phyloP scores from a whole-genome alignment of 2,113 vertebrate species.

The Stegastes partitus region DNA sequence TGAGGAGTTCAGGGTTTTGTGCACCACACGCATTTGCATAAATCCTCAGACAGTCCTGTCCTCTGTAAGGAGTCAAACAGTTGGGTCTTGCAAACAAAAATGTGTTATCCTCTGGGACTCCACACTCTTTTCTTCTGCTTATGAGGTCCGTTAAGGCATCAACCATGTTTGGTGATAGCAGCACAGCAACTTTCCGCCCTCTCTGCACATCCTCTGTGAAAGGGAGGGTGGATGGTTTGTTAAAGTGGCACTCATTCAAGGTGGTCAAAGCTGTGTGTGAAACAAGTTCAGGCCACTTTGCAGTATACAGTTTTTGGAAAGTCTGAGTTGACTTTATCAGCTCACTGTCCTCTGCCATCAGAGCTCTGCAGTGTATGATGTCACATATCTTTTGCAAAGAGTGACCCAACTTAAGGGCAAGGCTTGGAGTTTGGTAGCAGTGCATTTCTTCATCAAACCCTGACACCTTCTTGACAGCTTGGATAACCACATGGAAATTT shows the following conservation, averaged over 20 bases:
- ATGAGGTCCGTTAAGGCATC: background rate
- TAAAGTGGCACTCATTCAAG: background rate
- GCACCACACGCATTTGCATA: constrained; percentile 19
- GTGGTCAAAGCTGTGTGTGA: too few species aligned
- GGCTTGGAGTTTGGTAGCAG: constrained; percentile 18
- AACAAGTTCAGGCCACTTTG: too few species aligned
- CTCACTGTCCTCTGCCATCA: constrained; percentile 36
- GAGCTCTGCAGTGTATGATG: constrained; percentile 50
- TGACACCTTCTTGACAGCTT: constrained; percentile 20
- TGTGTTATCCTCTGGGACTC: background rate
- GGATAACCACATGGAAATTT: constrained; percentile 18
- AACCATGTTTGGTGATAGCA: background rate
- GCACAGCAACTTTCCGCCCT: too few species aligned
- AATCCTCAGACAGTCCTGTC: constrained; percentile 4
- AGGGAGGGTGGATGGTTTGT: background rate
- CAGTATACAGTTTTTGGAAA: too few species aligned
- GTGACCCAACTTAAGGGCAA: constrained; percentile 21
- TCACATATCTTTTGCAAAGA: constrained; percentile 37
- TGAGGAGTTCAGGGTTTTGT: constrained; percentile 16
- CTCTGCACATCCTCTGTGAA: too few species aligned
- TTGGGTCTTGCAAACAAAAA: constrained; percentile 27
- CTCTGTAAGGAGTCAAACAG: constrained; percentile 20
- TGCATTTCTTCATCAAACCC: constrained; percentile 33
- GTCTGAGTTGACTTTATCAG: constrained; percentile 31
- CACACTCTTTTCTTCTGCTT: constrained; percentile 20